Percentiles rank a stretch among this genome's conserved stretches.
Conservation (phyloP, 2,113 vertebrate species). For the Triplophysa dalaica region DNA sequence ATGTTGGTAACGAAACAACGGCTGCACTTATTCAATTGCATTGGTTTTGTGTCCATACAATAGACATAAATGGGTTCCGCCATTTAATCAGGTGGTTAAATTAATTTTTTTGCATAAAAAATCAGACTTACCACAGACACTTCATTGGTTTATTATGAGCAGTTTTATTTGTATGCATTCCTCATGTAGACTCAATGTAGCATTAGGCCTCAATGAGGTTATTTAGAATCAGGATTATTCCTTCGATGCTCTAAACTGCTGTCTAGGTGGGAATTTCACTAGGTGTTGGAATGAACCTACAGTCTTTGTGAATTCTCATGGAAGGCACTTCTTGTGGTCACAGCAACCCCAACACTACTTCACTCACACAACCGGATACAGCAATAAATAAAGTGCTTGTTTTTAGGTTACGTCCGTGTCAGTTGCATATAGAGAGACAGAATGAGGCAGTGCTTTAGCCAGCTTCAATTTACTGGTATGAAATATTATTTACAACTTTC, state of each 20-base stretch:
- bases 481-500: slow-evolving; percentile 4
- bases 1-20: no score
- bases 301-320: background rate
- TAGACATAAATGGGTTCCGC: no score
- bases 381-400: slow-evolving; percentile 8
- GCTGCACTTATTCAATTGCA: no score
- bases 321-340: background rate
- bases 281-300: background rate
- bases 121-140: no score
- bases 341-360: background rate
- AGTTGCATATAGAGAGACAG: background rate
- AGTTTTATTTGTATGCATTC: no score
- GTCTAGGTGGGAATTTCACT: background rate
- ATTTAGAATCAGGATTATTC: no score
- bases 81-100: no score
- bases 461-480: slow-evolving; percentile 2
- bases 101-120: no score
- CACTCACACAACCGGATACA: slow-evolving; percentile 1
- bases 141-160: no score
- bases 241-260: background rate
- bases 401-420: slow-evolving; percentile 6
- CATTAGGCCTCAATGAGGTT: no score
- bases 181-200: no score
- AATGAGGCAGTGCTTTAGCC: background rate
- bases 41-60: no score